These are phyloP conservation scores for Scolopax bukidnonensis DNA, from an alignment of 2,797 vertebrate genomes.

Conservation along the genomic window DNA sequence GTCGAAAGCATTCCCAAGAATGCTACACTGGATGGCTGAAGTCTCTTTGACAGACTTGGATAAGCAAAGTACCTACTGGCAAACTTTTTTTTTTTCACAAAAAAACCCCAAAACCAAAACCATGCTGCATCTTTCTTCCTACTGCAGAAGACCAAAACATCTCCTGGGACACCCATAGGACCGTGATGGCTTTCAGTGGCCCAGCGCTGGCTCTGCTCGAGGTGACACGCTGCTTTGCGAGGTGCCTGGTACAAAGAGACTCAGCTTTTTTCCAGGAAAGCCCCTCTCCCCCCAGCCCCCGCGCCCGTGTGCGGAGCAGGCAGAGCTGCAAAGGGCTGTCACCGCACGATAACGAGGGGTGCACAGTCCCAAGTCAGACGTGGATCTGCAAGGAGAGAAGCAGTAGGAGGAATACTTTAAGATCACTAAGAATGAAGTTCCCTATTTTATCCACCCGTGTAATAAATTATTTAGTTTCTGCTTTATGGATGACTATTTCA, in stretches of 20 bases:
- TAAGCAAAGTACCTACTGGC: background rate
- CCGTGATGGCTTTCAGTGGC: background rate
- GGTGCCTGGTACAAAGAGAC: background rate
- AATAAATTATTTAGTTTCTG: constrained; percentile 53
- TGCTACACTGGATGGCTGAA: background rate
- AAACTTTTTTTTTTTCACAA: background rate
- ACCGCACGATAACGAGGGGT: background rate
- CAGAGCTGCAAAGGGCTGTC: background rate
- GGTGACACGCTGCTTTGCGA: accelerated
- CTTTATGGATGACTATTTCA: constrained; percentile 51
- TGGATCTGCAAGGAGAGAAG: background rate
- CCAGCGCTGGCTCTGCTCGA: background rate
- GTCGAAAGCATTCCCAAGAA: background rate
- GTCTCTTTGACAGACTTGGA: background rate
- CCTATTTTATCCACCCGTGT: constrained; percentile 44
- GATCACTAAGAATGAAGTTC: constrained; percentile 43
- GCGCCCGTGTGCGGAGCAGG: background rate
- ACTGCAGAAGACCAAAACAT: background rate
- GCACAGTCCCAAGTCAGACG: background rate
- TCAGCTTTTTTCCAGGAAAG: background rate
- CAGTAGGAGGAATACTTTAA: constrained; percentile 60
- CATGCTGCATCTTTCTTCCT: background rate
- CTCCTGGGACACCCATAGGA: background rate
- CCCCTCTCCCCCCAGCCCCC: accelerated
- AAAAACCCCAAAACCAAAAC: background rate